Percentiles rank a stretch among this genome's conserved stretches.
phyloP scores from a whole-genome alignment of 2,797 vertebrate species.

The Rhinichthys osculus region DNA sequence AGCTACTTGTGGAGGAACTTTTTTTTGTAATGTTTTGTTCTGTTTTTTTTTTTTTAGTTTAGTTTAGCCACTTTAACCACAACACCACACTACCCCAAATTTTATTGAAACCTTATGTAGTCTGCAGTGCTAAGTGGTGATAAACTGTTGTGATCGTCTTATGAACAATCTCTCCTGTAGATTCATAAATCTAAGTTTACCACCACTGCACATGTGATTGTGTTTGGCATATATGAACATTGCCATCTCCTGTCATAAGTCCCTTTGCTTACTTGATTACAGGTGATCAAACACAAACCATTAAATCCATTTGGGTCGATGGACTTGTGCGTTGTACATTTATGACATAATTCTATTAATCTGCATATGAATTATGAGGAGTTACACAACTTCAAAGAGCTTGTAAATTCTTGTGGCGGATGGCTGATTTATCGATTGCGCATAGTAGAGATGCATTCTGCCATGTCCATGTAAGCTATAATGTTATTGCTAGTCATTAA shows the following conservation, averaged over 20 bases:
- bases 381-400: conserved; percentile 65
- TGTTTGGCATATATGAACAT: conserved; percentile 19
- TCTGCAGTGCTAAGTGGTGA: neutral
- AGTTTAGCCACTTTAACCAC: neutral
- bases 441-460: conserved; percentile 77
- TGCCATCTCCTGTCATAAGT: neutral
- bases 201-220: neutral
- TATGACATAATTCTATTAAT: conserved; percentile 69
- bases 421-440: conserved; percentile 81
- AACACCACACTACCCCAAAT: too few relatives aligned
- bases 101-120: neutral
- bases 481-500: conserved; percentile 81
- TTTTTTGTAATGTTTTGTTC: neutral
- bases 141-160: neutral
- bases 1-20: neutral
- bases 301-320: conserved; percentile 60
- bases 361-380: conserved; percentile 72
- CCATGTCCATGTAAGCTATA: conserved; percentile 79
- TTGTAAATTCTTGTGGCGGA: conserved; percentile 73
- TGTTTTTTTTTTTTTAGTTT: neutral
- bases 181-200: conserved; percentile 16
- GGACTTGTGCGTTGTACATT: conserved; percentile 53
- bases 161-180: conserved; percentile 13
- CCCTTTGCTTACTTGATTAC: conserved; percentile 15
- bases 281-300: conserved; percentile 59